These are phyloP conservation scores for Sturnira hondurensis DNA, from an alignment of 2,113 vertebrate species.

Conservation along the genomic window DNA sequence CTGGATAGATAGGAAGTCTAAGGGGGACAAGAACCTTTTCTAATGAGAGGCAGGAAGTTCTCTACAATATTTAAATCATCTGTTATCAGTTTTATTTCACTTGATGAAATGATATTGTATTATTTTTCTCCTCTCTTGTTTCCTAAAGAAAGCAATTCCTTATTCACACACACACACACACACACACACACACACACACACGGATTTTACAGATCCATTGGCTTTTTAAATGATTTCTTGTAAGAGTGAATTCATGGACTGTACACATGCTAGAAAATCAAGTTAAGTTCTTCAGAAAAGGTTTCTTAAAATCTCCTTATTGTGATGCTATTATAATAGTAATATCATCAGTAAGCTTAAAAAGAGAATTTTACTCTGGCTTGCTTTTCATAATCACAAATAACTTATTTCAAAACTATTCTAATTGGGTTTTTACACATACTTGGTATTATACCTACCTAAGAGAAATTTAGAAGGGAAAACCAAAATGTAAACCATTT, in stretches of 20 bases:
- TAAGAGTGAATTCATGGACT: neutral
- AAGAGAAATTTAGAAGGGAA: slow-evolving; percentile 66
- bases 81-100: neutral
- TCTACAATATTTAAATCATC: neutral
- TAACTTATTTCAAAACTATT: slow-evolving; percentile 44
- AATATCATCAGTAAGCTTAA: neutral
- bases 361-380: neutral
- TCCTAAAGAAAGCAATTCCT: neutral
- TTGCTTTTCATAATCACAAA: slow-evolving; percentile 13
- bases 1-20: neutral
- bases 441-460: slow-evolving; percentile 55
- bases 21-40: neutral
- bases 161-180: neutral
- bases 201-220: neutral
- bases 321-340: neutral
- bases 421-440: slow-evolving; percentile 36
- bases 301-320: neutral
- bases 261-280: neutral
- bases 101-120: neutral
- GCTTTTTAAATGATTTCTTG: neutral
- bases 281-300: neutral
- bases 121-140: neutral
- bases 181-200: too few relatives aligned
- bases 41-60: neutral
- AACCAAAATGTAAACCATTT: slow-evolving; percentile 65